Conservation (phyloP, 1,140 invertebrate species). For the Centruroides sculpturatus region DNA sequence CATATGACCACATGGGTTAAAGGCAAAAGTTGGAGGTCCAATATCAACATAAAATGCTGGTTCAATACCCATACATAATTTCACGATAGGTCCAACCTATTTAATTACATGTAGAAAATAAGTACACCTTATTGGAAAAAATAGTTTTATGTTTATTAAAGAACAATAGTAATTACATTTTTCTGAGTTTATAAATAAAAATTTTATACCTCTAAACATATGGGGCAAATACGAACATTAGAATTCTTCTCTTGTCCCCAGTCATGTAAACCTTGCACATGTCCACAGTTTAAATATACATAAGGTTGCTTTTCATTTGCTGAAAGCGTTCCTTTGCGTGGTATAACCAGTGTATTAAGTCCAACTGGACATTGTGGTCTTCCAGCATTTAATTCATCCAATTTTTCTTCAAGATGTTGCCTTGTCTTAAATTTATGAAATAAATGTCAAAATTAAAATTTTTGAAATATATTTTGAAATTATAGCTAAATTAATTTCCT, state of each 20-base stretch:
- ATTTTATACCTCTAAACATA: conserved; percentile 60
- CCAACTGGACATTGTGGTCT: conserved; percentile 98
- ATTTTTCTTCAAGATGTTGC: conserved; percentile 64
- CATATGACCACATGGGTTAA: conserved; percentile 99
- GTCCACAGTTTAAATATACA: conserved; percentile 95
- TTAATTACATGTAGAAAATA: neutral
- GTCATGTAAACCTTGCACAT: conserved; percentile 65
- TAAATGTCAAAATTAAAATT: no score
- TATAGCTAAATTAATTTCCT: no score
- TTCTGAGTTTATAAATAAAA: no score
- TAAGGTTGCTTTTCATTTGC: conserved; percentile 71
- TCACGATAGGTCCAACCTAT: conserved; percentile 60
- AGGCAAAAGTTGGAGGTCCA: conserved; percentile 77
- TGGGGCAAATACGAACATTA: conserved; percentile 71
- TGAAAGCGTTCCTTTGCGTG: conserved; percentile 53
- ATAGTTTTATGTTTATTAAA: no score
- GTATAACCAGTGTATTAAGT: conserved; percentile 93
- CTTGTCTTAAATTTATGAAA: no score
- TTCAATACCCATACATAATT: conserved; percentile 90
- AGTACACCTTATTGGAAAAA: no score
- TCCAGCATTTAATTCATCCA: conserved; percentile 92
- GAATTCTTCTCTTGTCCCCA: conserved; percentile 57
- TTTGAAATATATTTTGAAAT: no score
- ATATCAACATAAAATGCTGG: conserved; percentile 91
- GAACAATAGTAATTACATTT: no score